Percentiles rank a stretch among this genome's conserved stretches.
phyloP scores from a whole-genome alignment of 2,113 vertebrate genomes.

The Alligator mississippiensis region DNA sequence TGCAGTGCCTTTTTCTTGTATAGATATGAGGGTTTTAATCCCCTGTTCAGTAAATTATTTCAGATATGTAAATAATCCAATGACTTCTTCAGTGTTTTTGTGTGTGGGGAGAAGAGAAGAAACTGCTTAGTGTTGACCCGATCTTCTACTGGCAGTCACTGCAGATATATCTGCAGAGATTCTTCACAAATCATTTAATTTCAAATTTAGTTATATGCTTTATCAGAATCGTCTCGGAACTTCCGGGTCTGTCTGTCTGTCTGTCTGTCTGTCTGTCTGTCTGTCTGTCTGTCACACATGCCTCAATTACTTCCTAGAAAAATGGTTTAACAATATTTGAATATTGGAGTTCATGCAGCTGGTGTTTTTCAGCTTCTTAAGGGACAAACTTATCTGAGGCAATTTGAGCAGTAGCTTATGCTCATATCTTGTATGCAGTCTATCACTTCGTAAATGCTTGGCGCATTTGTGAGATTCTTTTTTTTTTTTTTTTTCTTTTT shows the following conservation, averaged over 20 bases:
- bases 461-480: too few relatives aligned
- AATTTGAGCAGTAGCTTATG: background rate
- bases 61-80: background rate
- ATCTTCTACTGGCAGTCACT: background rate
- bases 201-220: too few relatives aligned
- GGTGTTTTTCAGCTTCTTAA: background rate
- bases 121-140: background rate
- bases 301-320: background rate
- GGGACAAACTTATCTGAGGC: background rate
- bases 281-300: background rate
- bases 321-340: background rate
- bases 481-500: too few relatives aligned
- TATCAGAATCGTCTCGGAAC: too few relatives aligned
- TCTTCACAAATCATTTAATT: background rate
- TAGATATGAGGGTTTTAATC: background rate
- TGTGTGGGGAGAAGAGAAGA: background rate
- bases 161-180: background rate
- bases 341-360: background rate
- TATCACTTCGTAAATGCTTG: background rate
- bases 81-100: background rate
- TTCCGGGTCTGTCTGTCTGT: too few relatives aligned
- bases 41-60: background rate
- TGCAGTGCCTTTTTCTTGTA: background rate
- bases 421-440: too few relatives aligned
- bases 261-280: background rate